Base-by-base conservation (phyloP, 2,113 vertebrate species). In the Orcinus orca region DNA sequence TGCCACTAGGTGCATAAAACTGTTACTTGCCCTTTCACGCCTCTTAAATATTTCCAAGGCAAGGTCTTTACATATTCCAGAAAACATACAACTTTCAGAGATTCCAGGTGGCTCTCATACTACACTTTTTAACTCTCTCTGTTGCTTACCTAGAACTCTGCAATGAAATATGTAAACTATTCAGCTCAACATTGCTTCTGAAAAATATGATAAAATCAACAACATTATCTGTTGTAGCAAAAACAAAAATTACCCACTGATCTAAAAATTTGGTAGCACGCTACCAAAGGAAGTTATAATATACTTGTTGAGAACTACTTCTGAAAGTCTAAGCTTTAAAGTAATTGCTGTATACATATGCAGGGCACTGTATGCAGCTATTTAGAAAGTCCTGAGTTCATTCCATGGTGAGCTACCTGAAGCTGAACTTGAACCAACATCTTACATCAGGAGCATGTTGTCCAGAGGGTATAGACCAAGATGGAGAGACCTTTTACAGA, bases 181-280 rank as follows among this genome's bases (percentile, higher is more conserved):
- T 67, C 38, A 93, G 86, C 38, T 91, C 73, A 93, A 55, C 86
- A 86, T 36, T 73, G 36, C 47, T 91, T 95, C 67, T 81, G 53
- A 68, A 97, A 93, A 82, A 41, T 44, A 36, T 63, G 63, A 94
- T 67, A 95, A 92, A 93, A 91, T 93, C 83, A 85, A 29, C 25
- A 84, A 58, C 5, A 83, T 73, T 77, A 86, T 67, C 21, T 90
- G 15, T 55, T 80, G 50, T 63, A 83, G n/a, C 68, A 85, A 96
- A 95, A 96, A 85, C 71, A 81, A 68, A 95, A 93, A 91, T 85
- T 70, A 91, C 44, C 68, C 50, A 41, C 47, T 85, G 68, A 84
- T 87, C 88, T 96, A 53, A 53, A 58, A 74, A 90, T 38, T 84
- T 89, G 77, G 60, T 88, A 87, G 36, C 50, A 92, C 10, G 68